phyloP scores from a whole-genome alignment of 2,888 invertebrate genomes.

The Malthinus flaveolus region DNA sequence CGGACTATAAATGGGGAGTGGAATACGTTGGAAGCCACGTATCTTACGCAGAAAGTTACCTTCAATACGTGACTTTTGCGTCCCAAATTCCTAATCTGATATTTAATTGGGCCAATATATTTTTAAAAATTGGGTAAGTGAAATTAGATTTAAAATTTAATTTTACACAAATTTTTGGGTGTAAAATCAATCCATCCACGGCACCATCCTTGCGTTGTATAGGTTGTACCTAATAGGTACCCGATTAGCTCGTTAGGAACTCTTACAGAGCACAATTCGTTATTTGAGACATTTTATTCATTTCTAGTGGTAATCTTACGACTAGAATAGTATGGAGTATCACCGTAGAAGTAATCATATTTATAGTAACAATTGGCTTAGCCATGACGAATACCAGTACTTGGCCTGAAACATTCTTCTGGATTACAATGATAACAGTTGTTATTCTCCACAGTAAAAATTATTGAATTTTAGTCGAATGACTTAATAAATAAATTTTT shows the following conservation, averaged over 20 bases:
- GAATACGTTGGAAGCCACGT: slow-evolving; percentile 60
- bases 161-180: too few species aligned
- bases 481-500: slow-evolving; percentile 37
- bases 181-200: too few species aligned
- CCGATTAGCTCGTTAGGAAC: too few species aligned
- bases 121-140: slow-evolving; percentile 81
- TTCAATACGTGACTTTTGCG: slow-evolving; percentile 84
- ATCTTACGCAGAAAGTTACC: slow-evolving; percentile 72
- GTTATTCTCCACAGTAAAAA: slow-evolving; percentile 83
- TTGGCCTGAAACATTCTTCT: slow-evolving; percentile 83
- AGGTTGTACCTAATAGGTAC: too few species aligned
- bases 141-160: background rate
- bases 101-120: slow-evolving; percentile 94
- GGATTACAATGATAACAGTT: slow-evolving; percentile 81
- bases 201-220: too few species aligned
- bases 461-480: too few species aligned
- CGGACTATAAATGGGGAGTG: slow-evolving; percentile 76
- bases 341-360: slow-evolving; percentile 75
- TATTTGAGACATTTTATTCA: background rate
- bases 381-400: slow-evolving; percentile 84
- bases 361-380: slow-evolving; percentile 82
- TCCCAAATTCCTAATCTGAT: slow-evolving; percentile 92
- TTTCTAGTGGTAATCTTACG: slow-evolving; percentile 79
- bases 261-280: too few species aligned
- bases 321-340: slow-evolving; percentile 88